Percentiles rank a stretch among this genome's conserved stretches.
These are phyloP conservation scores for Luffia ferchaultella DNA, from an alignment of 2,888 invertebrate genomes.

Conservation along the genomic window DNA sequence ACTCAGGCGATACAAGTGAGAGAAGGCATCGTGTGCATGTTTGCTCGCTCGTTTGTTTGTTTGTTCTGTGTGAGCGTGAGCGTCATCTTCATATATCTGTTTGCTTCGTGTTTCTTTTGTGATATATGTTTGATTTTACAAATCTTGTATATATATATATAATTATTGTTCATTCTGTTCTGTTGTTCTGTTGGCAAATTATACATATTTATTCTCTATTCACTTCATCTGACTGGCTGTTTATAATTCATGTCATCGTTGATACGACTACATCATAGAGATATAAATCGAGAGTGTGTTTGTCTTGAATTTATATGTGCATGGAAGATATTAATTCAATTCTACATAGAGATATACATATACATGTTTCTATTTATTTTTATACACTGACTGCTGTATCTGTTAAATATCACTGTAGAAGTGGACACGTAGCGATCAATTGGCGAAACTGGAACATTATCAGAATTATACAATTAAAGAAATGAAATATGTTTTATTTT, in stretches of 20 bases:
- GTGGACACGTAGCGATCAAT: not conserved
- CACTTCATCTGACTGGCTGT: not conserved
- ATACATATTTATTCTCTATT: not conserved
- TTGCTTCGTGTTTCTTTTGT: not conserved
- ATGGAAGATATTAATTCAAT: slow-evolving; percentile 49
- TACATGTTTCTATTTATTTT: not conserved
- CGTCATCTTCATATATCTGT: not conserved
- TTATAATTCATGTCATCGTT: not conserved
- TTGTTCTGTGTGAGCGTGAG: not conserved
- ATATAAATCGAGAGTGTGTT: slow-evolving; percentile 46
- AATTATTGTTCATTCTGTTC: too few species aligned
- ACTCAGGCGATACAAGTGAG: not conserved
- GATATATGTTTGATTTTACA: not conserved
- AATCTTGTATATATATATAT: not conserved
- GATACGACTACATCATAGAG: not conserved
- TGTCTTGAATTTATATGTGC: slow-evolving; percentile 65
- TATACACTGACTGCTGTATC: not conserved
- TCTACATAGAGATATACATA: not conserved
- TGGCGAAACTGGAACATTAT: not conserved
- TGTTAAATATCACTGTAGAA: not conserved
- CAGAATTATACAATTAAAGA: too few species aligned
- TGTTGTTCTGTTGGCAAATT: not conserved
- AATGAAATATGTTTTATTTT: too few species aligned
- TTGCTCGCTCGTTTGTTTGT: not conserved
- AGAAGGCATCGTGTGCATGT: not conserved